Base-by-base conservation (phyloP, 2,797 vertebrate genomes). In the Astyanax mexicanus region DNA sequence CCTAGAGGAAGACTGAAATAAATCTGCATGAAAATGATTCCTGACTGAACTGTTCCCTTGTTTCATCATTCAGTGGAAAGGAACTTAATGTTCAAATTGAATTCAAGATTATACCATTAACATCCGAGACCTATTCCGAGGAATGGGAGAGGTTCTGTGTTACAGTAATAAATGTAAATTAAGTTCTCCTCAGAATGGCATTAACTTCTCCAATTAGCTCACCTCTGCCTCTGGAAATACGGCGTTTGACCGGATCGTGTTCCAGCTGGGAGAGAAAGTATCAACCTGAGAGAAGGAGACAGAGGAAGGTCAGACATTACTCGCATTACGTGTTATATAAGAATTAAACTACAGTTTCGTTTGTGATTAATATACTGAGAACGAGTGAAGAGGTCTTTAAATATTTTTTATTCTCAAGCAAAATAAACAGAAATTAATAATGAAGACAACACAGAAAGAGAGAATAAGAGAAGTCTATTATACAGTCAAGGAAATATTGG, bases 141-240 rank as follows among this genome's bases (percentile, higher is more conserved):
- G 45, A 49, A 19, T 17, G 17, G n/a, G 45, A 4, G 15, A 47
- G 17, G 44, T 15, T 19, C 17, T 2, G 2, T 49, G 9, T 52
- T 23, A 57, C 54, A 58, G 54, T 1, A 58, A 29, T 29, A 21
- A 45, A 7, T 29, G 1, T 21, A 45, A 3, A 15, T 23, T 15
- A 44, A 17, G 38, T 13, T 64, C 19, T 12, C 58, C 2, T 25
- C 37, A 3, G 19, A 38, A 21, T 32, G 61, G n/a, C 15, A 44
- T 44, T 40, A 25, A 17, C 10, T 3, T 1, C 21, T 3, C 37
- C 21, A 29, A 17, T 17, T 13, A 5, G 29, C 80, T 83, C 76
- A 94, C 93, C 86, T 94, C 92, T 4, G 92, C 88, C 79, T 93
- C 89, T 0, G 92, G 91, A 86, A 93, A 91, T 23, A 23, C 75